Conservation (phyloP, 2,113 vertebrate species). For the Perccottus glenii region DNA sequence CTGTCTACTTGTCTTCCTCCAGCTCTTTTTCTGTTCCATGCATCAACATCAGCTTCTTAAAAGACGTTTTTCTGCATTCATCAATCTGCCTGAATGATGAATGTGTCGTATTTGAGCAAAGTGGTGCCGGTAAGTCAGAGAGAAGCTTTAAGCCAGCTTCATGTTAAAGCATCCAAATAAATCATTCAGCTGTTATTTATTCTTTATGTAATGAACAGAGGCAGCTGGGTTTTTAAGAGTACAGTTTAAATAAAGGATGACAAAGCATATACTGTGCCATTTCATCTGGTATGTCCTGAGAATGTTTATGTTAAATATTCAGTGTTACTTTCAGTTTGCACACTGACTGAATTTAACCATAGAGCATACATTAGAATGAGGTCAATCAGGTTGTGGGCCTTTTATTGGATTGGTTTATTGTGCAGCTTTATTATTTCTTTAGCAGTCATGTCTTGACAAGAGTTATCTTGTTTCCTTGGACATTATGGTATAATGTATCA, state of each 20-base stretch:
- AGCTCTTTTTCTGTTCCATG: neutral
- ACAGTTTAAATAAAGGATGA: neutral
- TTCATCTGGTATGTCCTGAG: too few species aligned
- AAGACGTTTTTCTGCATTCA: neutral
- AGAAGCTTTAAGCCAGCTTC: neutral
- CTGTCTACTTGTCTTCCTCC: neutral
- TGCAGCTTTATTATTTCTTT: too few species aligned
- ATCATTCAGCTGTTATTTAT: neutral
- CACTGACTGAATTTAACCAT: too few species aligned
- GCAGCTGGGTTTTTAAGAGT: neutral
- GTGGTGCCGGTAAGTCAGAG: neutral
- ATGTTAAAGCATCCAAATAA: neutral
- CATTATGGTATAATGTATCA: too few species aligned
- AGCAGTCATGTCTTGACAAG: too few species aligned
- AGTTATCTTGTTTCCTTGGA: too few species aligned
- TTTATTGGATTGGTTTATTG: too few species aligned
- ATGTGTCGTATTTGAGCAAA: neutral
- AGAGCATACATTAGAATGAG: too few species aligned
- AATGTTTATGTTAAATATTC: too few species aligned
- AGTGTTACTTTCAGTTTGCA: too few species aligned
- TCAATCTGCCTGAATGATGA: neutral
- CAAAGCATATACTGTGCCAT: too few species aligned
- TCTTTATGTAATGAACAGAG: neutral
- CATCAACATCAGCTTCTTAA: slow-evolving; percentile 3
- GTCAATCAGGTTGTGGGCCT: too few species aligned